A percentile compares a stretch with the other conserved stretches of the same genome.
Evolutionary conservation across 2,888 invertebrate species (phyloP).

Genomic region (Acrobasis consociella): DNA sequence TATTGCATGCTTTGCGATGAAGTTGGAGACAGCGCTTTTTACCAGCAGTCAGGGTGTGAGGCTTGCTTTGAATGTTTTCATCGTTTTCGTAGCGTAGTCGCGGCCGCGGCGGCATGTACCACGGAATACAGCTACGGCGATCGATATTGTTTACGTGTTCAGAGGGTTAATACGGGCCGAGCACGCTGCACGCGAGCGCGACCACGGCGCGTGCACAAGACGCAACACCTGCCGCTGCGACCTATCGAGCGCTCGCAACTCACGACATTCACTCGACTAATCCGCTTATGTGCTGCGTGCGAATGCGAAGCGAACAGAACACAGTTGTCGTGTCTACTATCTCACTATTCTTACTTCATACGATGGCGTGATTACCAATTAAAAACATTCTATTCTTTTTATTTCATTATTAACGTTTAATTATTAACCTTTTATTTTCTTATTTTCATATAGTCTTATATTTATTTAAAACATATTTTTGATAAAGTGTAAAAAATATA

Average conservation of each 20-base stretch:
- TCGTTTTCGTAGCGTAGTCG: slow-evolving; percentile 10
- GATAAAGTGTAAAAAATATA: too few relatives aligned
- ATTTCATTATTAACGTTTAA: too few relatives aligned
- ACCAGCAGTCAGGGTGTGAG: slow-evolving; percentile 1
- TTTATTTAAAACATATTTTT: too few relatives aligned
- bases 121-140: slow-evolving; percentile 26
- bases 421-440: too few relatives aligned
- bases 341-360: background rate
- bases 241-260: too few relatives aligned
- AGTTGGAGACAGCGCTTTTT: too few relatives aligned
- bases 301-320: background rate
- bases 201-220: slow-evolving; percentile 30
- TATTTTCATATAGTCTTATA: too few relatives aligned
- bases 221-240: background rate
- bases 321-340: background rate
- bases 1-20: background rate
- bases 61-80: slow-evolving; percentile 17
- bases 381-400: too few relatives aligned
- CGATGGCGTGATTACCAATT: too few relatives aligned
- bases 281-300: slow-evolving; percentile 9
- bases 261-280: background rate
- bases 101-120: slow-evolving; percentile 3
- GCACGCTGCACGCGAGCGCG: background rate
- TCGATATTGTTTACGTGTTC: slow-evolving; percentile 44
- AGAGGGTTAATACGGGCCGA: slow-evolving; percentile 27